Evolutionary conservation across 2,888 invertebrate species (phyloP).

Genomic region (Mallateleia sp.): DNA sequence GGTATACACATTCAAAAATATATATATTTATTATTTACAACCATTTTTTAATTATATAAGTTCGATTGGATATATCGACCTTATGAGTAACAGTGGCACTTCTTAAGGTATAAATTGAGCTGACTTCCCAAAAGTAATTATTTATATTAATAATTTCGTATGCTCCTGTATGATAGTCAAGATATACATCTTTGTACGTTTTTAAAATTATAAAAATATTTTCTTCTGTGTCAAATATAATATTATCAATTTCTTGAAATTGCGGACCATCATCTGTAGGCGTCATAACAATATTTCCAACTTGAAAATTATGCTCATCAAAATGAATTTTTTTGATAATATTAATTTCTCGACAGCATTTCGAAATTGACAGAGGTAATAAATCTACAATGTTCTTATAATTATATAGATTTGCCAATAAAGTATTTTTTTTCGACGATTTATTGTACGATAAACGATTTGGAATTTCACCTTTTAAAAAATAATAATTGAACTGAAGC

Average conservation of each 20-base stretch:
- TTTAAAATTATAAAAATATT: not conserved
- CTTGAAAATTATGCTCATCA: not conserved
- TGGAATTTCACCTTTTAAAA: not conserved
- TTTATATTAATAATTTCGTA: not conserved
- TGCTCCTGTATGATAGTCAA: not conserved
- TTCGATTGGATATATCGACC: not conserved
- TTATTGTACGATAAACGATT: not conserved
- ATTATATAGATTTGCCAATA: too few species aligned
- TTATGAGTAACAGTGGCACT: not conserved
- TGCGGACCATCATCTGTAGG: not conserved
- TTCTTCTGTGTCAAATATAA: not conserved
- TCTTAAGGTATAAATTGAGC: not conserved
- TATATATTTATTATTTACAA: too few species aligned
- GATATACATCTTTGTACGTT: not conserved
- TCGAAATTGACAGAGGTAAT: not conserved
- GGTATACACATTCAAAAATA: too few species aligned
- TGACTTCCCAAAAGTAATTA: not conserved
- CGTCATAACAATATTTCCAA: not conserved
- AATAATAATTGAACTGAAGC: slow-evolving; percentile 28
- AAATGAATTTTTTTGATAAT: not conserved
- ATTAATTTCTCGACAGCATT: not conserved
- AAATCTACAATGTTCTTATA: not conserved
- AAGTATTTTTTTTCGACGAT: too few species aligned
- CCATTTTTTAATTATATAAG: not conserved
- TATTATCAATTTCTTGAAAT: not conserved